Evolutionary conservation across 2,888 invertebrate genomes (phyloP).

Genomic region (Lobophora halterata): DNA sequence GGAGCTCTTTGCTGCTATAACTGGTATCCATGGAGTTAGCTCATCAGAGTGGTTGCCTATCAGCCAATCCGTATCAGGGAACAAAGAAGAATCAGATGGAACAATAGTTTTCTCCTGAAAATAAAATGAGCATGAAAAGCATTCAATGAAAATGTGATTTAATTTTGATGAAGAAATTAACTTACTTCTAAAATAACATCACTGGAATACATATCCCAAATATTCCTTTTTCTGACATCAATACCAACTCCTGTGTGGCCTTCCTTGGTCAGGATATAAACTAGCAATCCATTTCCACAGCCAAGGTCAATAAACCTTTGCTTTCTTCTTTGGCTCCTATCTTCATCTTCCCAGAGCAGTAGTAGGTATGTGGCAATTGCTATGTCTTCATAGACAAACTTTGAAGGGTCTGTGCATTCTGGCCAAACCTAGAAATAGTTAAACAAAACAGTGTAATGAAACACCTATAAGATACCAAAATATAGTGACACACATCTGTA

Average conservation of each 20-base stretch:
- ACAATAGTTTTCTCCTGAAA: constrained; percentile 84
- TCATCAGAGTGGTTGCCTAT: constrained; percentile 99
- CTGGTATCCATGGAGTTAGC: constrained; percentile 98
- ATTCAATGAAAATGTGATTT: neutral
- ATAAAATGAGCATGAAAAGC: neutral
- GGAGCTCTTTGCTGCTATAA: constrained; percentile 91
- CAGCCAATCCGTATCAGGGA: constrained; percentile 92
- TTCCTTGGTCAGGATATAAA: constrained; percentile 91
- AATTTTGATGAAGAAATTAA: no score
- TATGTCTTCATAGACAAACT: constrained; percentile 98
- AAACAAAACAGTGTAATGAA: neutral
- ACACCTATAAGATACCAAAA: no score
- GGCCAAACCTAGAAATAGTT: constrained; percentile 86
- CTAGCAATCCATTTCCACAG: constrained; percentile 98
- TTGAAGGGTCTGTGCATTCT: constrained; percentile 95
- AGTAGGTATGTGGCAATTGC: constrained; percentile 95
- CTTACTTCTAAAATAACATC: constrained; percentile 84
- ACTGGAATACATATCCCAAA: constrained; percentile 91
- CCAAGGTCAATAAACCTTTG: constrained; percentile 95
- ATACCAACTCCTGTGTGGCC: constrained; percentile 91
- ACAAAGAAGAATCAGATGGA: constrained; percentile 84
- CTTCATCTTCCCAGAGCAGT: constrained; percentile 86
- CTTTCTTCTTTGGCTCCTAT: constrained; percentile 48
- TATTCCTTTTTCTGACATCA: constrained; percentile 91
- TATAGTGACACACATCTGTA: no score